phyloP scores from a whole-genome alignment of 2,888 invertebrate genomes.

The Hydrotaea diabolus region DNA sequence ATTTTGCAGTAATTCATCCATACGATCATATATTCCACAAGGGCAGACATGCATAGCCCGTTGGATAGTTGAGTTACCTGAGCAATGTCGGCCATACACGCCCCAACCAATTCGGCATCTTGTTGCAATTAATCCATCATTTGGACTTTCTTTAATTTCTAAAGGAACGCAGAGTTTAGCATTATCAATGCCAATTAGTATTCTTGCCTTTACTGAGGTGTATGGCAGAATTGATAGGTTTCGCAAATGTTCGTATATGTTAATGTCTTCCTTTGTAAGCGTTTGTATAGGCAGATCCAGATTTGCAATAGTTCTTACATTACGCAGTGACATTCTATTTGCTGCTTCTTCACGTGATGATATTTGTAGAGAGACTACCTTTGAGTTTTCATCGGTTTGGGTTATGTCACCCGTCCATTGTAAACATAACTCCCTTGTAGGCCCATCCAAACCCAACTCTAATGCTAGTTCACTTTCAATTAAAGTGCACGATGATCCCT shows the following conservation, averaged over 20 bases:
- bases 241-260: conserved; percentile 31
- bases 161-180: conserved; percentile 53
- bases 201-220: conserved; percentile 38
- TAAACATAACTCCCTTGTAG: conserved; percentile 48
- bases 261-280: conserved; percentile 16
- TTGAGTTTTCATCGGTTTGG: conserved; percentile 58
- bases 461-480: conserved; percentile 52
- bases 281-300: conserved; percentile 56
- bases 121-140: conserved; percentile 47
- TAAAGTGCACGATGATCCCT: conserved; percentile 60
- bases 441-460: conserved; percentile 54
- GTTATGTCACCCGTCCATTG: conserved; percentile 67
- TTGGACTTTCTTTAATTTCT: conserved; percentile 44
- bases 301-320: conserved; percentile 57
- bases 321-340: conserved; percentile 38
- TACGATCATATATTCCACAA: conserved; percentile 40
- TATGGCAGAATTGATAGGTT: conserved; percentile 50
- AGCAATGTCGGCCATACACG: conserved; percentile 48
- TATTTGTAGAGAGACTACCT: conserved; percentile 44
- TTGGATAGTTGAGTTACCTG: conserved; percentile 10
- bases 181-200: conserved; percentile 51
- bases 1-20: conserved; percentile 55
- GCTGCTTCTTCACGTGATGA: conserved; percentile 27
- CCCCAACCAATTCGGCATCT: conserved; percentile 62
- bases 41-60: conserved; percentile 55